Evolutionary conservation across 2,888 invertebrate species (phyloP).

Genomic region (Limnephilus auricula): DNA sequence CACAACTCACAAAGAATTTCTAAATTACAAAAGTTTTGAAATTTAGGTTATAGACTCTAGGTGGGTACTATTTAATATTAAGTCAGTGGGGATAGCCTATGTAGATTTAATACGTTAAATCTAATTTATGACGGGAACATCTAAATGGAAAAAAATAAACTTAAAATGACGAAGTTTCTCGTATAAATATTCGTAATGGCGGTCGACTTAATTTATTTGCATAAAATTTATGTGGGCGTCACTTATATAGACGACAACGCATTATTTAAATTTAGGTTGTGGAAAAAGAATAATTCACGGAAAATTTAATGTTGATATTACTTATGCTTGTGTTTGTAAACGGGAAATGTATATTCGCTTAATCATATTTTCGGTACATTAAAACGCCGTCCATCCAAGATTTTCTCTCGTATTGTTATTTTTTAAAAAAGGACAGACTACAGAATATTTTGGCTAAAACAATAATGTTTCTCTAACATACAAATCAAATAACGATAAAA

Average conservation of each 20-base stretch:
- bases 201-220: slow-evolving; percentile 28
- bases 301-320: neutral
- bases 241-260: slow-evolving; percentile 22
- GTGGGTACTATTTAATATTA: neutral
- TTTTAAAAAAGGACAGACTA: neutral
- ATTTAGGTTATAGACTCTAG: neutral
- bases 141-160: slow-evolving; percentile 6
- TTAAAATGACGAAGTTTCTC: slow-evolving; percentile 26
- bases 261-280: slow-evolving; percentile 42
- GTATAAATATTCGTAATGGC: slow-evolving; percentile 46
- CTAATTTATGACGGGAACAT: neutral
- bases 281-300: slow-evolving; percentile 18
- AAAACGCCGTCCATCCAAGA: slow-evolving; percentile 10
- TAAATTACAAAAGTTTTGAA: slow-evolving; percentile 10
- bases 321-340: neutral
- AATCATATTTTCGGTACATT: slow-evolving; percentile 27
- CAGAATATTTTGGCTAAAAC: neutral
- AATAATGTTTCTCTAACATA: neutral
- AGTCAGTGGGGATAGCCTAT: neutral
- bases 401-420: neutral
- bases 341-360: slow-evolving; percentile 8
- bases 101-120: neutral
- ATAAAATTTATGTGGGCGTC: slow-evolving; percentile 42
- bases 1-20: neutral
- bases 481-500: neutral